These are phyloP conservation scores for Oreochromis spilurus DNA, from an alignment of 2,113 vertebrate species.

Conservation along the genomic window DNA sequence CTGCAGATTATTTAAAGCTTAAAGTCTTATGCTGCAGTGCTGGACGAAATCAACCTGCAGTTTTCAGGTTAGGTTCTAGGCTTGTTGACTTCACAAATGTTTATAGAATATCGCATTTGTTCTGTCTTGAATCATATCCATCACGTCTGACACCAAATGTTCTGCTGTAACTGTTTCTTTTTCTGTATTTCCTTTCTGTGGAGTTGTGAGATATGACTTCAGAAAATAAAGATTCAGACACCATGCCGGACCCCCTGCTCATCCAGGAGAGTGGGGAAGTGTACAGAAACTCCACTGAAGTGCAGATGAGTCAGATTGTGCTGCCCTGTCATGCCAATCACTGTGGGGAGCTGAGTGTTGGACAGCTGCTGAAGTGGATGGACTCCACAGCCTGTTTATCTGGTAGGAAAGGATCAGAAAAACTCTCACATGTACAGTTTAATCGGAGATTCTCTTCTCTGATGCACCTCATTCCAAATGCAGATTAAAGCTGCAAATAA, in stretches of 20 bases:
- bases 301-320: constrained; percentile 97
- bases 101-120: not conserved
- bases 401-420: constrained; percentile 63
- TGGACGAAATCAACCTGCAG: not conserved
- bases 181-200: not conserved
- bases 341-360: constrained; percentile 82
- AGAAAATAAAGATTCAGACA: constrained; percentile 3
- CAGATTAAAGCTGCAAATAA: not conserved
- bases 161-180: not conserved
- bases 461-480: not conserved
- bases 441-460: not conserved
- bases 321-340: constrained; percentile 94
- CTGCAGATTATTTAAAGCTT: constrained; percentile 33
- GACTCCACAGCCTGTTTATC: constrained; percentile 94
- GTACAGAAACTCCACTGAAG: constrained; percentile 84
- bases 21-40: not conserved
- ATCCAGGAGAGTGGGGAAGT: constrained; percentile 58
- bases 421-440: not conserved
- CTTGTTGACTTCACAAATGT: not conserved
- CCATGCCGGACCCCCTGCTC: constrained; percentile 9
- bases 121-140: not conserved
- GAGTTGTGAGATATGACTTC: constrained; percentile 48
- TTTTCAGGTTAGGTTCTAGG: not conserved
- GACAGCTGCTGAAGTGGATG: constrained; percentile 98
- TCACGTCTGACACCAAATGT: not conserved